Conservation (phyloP, 2,113 vertebrate genomes). For the sheep (Ovis aries) region DNA sequence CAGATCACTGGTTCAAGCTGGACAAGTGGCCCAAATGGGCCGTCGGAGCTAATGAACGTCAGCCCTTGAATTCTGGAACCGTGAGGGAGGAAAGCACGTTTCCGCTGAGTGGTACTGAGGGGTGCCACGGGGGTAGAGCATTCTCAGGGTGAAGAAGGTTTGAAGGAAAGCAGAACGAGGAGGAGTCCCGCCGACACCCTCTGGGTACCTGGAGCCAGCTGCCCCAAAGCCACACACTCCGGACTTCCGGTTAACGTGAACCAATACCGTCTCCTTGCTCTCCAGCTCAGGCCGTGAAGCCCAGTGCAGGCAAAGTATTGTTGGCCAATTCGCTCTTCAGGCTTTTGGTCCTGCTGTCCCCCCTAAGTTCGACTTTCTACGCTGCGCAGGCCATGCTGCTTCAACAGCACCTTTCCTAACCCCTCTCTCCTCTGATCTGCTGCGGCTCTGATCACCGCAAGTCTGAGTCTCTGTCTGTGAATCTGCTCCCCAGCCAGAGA, state of each 20-base stretch:
- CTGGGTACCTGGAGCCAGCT: not conserved
- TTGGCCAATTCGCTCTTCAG: not conserved
- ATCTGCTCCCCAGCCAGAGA: not conserved
- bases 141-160: fast-evolving
- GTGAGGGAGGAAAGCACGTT: not conserved
- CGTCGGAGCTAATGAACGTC: not conserved
- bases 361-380: not conserved
- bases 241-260: not conserved
- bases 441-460: not conserved
- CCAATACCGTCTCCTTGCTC: too few relatives aligned
- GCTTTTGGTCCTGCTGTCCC: not conserved
- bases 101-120: not conserved
- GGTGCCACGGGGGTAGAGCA: not conserved
- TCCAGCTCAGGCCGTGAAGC: not conserved
- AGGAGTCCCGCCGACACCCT: not conserved
- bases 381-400: not conserved
- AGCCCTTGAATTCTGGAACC: not conserved
- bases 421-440: not conserved
- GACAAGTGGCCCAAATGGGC: not conserved
- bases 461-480: not conserved
- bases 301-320: not conserved
- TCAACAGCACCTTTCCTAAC: not conserved
- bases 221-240: not conserved
- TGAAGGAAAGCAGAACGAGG: not conserved
- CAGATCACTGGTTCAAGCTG: not conserved